Evolutionary conservation across 2,888 invertebrate genomes (phyloP).

Genomic region (Amphiduros pacificus): DNA sequence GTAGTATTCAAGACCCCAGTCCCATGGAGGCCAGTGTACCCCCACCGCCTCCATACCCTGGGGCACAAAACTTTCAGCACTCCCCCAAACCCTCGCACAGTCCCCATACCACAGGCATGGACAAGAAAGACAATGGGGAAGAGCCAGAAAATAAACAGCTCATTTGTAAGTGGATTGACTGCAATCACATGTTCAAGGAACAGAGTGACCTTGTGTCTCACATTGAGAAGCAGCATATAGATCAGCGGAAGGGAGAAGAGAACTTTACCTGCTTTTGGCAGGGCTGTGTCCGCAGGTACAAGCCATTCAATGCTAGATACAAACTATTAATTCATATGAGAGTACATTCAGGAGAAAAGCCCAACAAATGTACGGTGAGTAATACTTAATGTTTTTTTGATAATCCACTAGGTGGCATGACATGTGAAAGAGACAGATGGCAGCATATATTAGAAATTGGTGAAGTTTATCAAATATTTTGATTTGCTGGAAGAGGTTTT

Average conservation of each 20-base stretch:
- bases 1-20: conserved; percentile 1
- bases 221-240: conserved; percentile 58
- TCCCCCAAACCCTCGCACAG: conserved; percentile 1
- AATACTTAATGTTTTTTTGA: too few relatives aligned
- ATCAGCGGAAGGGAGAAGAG: conserved; percentile 58
- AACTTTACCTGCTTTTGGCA: conserved; percentile 58
- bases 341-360: conserved; percentile 59
- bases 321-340: conserved; percentile 59
- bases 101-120: background rate
- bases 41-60: conserved; percentile 51
- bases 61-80: conserved; percentile 13
- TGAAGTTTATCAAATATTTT: too few relatives aligned
- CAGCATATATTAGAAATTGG: too few relatives aligned
- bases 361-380: conserved; percentile 59
- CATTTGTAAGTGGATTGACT: conserved; percentile 57
- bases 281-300: conserved; percentile 52
- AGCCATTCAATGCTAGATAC: conserved; percentile 59
- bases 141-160: conserved; percentile 37
- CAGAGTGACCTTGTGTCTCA: conserved; percentile 57
- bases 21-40: conserved; percentile 30
- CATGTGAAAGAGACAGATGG: too few relatives aligned
- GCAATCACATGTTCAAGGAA: conserved; percentile 49
- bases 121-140: conserved; percentile 33
- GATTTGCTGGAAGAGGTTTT: too few relatives aligned
- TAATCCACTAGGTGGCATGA: too few relatives aligned